Conservation (phyloP, 2,113 vertebrate species). For the Hylia prasina region DNA sequence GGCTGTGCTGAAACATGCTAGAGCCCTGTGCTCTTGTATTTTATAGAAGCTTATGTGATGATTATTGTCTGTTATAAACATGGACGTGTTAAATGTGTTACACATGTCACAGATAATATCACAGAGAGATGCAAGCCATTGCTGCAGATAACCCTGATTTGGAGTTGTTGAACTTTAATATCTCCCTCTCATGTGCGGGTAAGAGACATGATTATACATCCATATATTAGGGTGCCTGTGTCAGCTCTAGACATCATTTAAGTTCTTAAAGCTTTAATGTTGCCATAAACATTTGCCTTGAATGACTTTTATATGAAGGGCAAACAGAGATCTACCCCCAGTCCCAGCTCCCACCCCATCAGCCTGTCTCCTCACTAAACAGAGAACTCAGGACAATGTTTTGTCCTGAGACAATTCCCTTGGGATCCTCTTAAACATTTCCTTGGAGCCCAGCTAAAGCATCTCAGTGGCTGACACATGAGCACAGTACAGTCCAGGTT, state of each 20-base stretch:
- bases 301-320: background rate
- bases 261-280: background rate
- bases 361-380: background rate
- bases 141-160: background rate
- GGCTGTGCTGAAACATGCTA: background rate
- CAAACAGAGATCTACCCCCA: background rate
- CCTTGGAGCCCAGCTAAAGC: background rate
- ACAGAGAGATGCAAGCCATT: background rate
- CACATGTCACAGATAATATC: background rate
- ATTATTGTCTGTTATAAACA: background rate
- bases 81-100: background rate
- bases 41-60: background rate
- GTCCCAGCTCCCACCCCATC: background rate
- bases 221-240: accelerated
- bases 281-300: background rate
- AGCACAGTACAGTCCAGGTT: background rate
- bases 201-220: background rate
- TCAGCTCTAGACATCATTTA: background rate
- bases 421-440: background rate
- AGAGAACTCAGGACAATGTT: background rate
- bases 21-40: background rate
- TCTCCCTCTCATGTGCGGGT: background rate
- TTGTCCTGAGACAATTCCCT: background rate
- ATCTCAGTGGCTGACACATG: background rate
- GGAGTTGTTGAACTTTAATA: background rate